Evolutionary conservation across 2,888 invertebrate genomes (phyloP), one percentile per base, ranked within the genome.

Genomic region (Maniola hyperantus): DNA sequence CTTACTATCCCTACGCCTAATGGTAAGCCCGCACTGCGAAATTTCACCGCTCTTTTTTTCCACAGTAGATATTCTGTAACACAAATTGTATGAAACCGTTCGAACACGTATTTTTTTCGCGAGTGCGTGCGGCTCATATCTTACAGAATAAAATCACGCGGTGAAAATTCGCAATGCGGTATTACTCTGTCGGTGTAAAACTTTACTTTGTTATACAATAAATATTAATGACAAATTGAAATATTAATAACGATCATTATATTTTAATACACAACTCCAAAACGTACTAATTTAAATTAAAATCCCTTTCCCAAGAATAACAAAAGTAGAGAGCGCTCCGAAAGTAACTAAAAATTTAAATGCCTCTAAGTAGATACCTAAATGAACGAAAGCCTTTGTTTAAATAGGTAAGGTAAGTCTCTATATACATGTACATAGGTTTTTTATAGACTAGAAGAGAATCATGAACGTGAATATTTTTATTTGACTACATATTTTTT

Each of bases 211-310:
- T 42, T 13, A 11, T 13, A 11, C 11, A 13, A 42, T 13, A 8
- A 42, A 2, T 26, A 26, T 26, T 26, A 26, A 26, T 26, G 2
- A 2, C 18, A 5, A 7, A 51, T 26, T 5, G 2, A 26, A 36
- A 55, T 39, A 0, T 55, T 36, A 18, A 39, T 36, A 2, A 55
- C 18, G 18, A 15, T 15, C 39, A 55, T 36, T 55, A 18, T 55
- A 54, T 1, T 13, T 53, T 13, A n/a, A 53, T 33, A 33, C 20
- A 20, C 20, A 11, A 50, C 5, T 0, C 15, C 10, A 15, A 15
- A 46, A 46, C 15, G 15, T 46, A 42, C 42, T 42, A 42, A 42
- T 33, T 33, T 53, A 36, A 55, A 39, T 55, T 36, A 55, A 11
- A 13, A 5, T 10, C 4, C 15, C 5, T 42, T 57, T 7, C 44